These are phyloP conservation scores for Amblyornis subalaris DNA, from an alignment of 2,113 vertebrate genomes.

Conservation along the genomic window DNA sequence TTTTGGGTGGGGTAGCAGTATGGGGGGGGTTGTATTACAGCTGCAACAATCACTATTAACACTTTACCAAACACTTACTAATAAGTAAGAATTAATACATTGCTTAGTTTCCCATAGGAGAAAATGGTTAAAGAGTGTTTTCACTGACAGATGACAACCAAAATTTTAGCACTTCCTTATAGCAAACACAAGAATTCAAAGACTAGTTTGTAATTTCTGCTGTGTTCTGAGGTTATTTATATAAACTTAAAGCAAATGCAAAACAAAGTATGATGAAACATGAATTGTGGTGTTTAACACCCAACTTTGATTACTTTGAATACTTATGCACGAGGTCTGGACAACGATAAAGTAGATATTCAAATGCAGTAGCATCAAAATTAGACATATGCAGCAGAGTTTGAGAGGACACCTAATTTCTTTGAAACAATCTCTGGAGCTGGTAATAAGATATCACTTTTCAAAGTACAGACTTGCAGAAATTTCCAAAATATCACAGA, in stretches of 20 bases:
- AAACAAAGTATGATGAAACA: not conserved
- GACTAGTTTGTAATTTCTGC: not conserved
- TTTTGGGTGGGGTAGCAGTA: accelerated
- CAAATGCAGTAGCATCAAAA: not conserved
- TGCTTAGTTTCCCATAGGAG: not conserved
- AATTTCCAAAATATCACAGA: not conserved
- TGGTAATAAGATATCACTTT: not conserved
- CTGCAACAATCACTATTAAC: not conserved
- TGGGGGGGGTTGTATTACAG: accelerated
- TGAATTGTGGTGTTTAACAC: not conserved
- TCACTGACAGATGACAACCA: not conserved
- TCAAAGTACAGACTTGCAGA: not conserved
- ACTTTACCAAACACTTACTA: not conserved
- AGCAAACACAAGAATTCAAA: not conserved
- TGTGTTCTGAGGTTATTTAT: not conserved
- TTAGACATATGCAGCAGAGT: not conserved
- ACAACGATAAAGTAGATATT: not conserved
- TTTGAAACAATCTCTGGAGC: not conserved
- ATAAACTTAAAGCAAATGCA: not conserved
- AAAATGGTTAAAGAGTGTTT: not conserved
- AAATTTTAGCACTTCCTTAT: not conserved
- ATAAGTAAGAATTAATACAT: not conserved
- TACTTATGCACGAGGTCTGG: not conserved
- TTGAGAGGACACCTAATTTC: not conserved
- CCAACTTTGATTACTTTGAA: not conserved